These are phyloP conservation scores for Alloscopus bannaensis DNA, from an alignment of 2,888 invertebrate species.

Conservation along the genomic window DNA sequence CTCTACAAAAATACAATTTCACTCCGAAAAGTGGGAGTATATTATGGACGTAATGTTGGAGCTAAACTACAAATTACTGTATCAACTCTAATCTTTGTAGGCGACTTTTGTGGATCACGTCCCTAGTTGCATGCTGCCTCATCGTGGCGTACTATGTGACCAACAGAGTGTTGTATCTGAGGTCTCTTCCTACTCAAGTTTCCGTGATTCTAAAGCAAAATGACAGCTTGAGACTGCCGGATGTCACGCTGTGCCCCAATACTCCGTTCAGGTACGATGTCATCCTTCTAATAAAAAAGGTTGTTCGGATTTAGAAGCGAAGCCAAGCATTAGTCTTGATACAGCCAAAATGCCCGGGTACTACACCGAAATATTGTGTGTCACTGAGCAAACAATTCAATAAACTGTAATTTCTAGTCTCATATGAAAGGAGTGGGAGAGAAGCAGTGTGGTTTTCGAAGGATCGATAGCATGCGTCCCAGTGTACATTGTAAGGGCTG, in stretches of 20 bases:
- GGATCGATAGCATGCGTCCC: too few relatives aligned
- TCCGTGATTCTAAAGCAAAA: slow-evolving; percentile 60
- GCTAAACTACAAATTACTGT: too few relatives aligned
- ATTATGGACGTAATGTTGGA: too few relatives aligned
- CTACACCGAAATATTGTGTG: too few relatives aligned
- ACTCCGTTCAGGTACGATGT: slow-evolving; percentile 34
- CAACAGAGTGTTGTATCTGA: slow-evolving; percentile 39
- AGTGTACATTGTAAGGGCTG: too few relatives aligned
- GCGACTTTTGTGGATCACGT: slow-evolving; percentile 15
- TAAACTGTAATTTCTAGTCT: too few relatives aligned
- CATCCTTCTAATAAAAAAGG: not conserved
- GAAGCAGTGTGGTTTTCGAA: too few relatives aligned
- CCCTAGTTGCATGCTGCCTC: slow-evolving; percentile 39
- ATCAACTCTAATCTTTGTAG: too few relatives aligned
- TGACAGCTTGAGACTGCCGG: slow-evolving; percentile 58
- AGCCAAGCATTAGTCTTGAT: not conserved
- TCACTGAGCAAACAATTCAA: too few relatives aligned
- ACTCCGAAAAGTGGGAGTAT: too few relatives aligned
- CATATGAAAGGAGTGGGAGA: too few relatives aligned
- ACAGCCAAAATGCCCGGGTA: too few relatives aligned
- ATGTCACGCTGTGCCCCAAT: slow-evolving; percentile 54
- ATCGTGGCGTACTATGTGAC: slow-evolving; percentile 56
- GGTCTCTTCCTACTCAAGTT: slow-evolving; percentile 61
- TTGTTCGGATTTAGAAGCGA: slow-evolving; percentile 12
- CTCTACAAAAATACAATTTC: not conserved